These are phyloP conservation scores for Creontiades dilutus DNA, from an alignment of 2,888 invertebrate species.

Conservation along the genomic window DNA sequence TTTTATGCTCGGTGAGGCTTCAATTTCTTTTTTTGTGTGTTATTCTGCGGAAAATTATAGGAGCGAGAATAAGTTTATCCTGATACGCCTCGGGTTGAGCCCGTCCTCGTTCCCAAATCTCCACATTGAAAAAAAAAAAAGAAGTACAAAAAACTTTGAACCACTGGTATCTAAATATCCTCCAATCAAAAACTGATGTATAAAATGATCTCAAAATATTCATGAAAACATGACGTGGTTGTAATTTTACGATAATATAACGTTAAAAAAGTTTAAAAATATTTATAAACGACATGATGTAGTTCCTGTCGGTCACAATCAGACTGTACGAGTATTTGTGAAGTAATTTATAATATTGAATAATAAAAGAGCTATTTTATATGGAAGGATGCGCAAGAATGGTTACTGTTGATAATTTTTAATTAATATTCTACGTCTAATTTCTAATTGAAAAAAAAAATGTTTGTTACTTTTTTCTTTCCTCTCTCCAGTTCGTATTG, in stretches of 20 bases:
- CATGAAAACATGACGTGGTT: conserved; percentile 74
- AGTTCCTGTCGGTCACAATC: conserved; percentile 75
- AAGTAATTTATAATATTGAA: conserved; percentile 72
- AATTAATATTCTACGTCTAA: conserved; percentile 42
- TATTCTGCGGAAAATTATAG: background rate
- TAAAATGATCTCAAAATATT: conserved; percentile 73
- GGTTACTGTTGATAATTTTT: conserved; percentile 63
- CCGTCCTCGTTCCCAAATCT: conserved; percentile 41
- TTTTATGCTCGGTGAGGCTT: conserved; percentile 1
- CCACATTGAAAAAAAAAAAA: conserved; percentile 49
- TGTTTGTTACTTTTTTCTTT: conserved; percentile 51
- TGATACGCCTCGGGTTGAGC: background rate
- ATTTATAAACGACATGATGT: conserved; percentile 71
- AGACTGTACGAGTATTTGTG: conserved; percentile 76
- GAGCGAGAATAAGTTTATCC: background rate
- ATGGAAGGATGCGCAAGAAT: conserved; percentile 71
- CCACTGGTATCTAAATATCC: conserved; percentile 65
- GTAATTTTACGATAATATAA: conserved; percentile 72
- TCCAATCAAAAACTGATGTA: conserved; percentile 72
- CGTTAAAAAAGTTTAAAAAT: conserved; percentile 67
- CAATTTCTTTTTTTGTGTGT: conserved; percentile 31
- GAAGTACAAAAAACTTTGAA: conserved; percentile 57
- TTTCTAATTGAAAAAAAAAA: conserved; percentile 59
- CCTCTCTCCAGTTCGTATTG: conserved; percentile 52
- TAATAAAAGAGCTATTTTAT: conserved; percentile 75